Base-by-base conservation (phyloP, 2,797 vertebrate species). In the Pipistrellus nathusii region DNA sequence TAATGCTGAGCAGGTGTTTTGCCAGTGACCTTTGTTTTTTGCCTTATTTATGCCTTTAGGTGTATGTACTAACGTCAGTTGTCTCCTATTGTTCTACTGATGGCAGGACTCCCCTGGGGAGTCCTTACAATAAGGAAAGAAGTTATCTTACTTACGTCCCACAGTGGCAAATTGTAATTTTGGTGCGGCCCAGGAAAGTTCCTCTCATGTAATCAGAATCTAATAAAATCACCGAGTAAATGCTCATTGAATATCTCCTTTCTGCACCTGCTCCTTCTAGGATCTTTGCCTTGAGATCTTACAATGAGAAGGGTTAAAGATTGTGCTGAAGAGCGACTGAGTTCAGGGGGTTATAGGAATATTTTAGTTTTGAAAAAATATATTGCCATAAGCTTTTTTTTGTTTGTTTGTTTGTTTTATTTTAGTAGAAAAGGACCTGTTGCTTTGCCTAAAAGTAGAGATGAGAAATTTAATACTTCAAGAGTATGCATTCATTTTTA, bases 311-410 rank as follows among this genome's bases (percentile, higher is more conserved):
- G 17, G 72, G 10, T 86, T 25, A 27, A 76, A 91, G 53, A 81
- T 10, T 83, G 66, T 35, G 21, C 35, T 90, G 18, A 83, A 25
- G 6, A 51, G 68, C 59, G 68, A 69, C 64, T 95, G 17, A 91
- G 76, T 57, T 62, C 27, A 85, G n/a, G 35, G 73, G 13, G 25
- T 91, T 32, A 89, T 46, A 53, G 71, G 66, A 84, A 93, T 94
- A 48, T 30, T 81, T 85, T 71, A 32, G 4, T 82, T 96, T 93
- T 66, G n/a, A 88, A 86, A 95, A 95, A 94, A 78, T 80, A 41
- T 46, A 57, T 84, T 53, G 69, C 51, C 23, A 7, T 62, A 64
- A 86, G 38, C 66, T 71, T 75, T 9, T 9, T 23, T 68, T 90
- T 66, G 59, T 92, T 83, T 91, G 10, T 92, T 94, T 83, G 68